Base-by-base conservation (phyloP, 2,113 vertebrate genomes). In the Macaca mulatta region DNA sequence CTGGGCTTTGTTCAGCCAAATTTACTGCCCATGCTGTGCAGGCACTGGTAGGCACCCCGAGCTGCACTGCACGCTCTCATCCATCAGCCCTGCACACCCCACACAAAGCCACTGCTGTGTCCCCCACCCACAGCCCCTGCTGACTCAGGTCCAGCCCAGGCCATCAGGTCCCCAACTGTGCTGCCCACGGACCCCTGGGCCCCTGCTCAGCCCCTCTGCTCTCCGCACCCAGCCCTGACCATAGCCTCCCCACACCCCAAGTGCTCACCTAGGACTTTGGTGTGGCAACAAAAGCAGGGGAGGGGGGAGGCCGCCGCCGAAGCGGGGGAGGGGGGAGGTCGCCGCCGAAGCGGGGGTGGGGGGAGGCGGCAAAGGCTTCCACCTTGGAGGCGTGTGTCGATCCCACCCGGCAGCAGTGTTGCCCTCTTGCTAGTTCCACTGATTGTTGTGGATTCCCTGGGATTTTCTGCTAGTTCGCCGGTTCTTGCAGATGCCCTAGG, bases 21-120 rank as follows among this genome's bases (percentile, higher is more conserved):
- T 70, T 70, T 35, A 38, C 69, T 43, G 11, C 11, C 75, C 11
- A 27, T 16, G 50, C 16, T 48, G 17, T 38, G 18, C 69, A 27
- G 40, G 32, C 12, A 64, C 61, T 64, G 27, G 30, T 13, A 70
- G 40, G 59, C 35, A 45, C 32, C 55, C 43, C 11, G 3, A 23
- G 40, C 40, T 3, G 11, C 38, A 30, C 32, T 12, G 10, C 6
- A 25, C 3, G 0, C 12, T 50, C 22, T n/a, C 9, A 0, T 9
- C 14, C 14, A 5, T 18, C 50, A 2, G 18, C 64, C 86, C 48
- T 69, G 27, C 78, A 38, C 38, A 0, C 80, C 25, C 5, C 52
- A 52, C 20, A 25, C 50, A 43, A 38, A 89, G 75, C 27, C 67
- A 43, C 78, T 69, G 3, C 11, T 3, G 30, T 14, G 25, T n/a